phyloP scores from a whole-genome alignment of 2,113 vertebrate species.

The Petrocephalus microphthalmus region DNA sequence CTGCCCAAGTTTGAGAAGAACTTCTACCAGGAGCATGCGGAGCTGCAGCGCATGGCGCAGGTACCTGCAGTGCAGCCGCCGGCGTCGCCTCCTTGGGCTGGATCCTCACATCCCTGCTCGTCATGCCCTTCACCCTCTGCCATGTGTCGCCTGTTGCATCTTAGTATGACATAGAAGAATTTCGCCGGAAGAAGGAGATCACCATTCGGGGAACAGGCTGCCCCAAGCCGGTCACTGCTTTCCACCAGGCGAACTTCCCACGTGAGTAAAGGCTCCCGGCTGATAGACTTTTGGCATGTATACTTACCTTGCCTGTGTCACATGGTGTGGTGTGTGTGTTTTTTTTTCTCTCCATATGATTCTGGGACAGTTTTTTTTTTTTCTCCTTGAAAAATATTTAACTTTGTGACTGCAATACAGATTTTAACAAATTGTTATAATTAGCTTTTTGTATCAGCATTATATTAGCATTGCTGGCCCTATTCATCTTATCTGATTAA shows the following conservation, averaged over 20 bases:
- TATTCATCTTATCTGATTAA: not conserved
- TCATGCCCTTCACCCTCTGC: not conserved
- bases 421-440: not conserved
- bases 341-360: not conserved
- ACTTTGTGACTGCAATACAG: not conserved
- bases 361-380: not conserved
- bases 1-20: conserved; percentile 91
- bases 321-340: too few relatives aligned
- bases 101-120: not conserved
- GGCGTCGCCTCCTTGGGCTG: not conserved
- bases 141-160: not conserved
- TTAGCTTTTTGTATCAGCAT: not conserved
- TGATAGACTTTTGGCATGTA: not conserved
- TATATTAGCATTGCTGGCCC: not conserved
- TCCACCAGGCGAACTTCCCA: conserved; percentile 90
- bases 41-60: conserved; percentile 74
- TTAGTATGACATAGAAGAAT: conserved; percentile 86
- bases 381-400: not conserved
- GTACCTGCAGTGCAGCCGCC: conserved; percentile 44
- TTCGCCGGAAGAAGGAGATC: conserved; percentile 86
- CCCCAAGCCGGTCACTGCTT: conserved; percentile 77
- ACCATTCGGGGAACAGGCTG: conserved; percentile 81
- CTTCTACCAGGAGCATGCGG: conserved; percentile 78
- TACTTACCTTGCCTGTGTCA: not conserved
- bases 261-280: conserved; percentile 65